Evolutionary conservation across 2,113 vertebrate genomes (phyloP), one percentile per base, ranked within the genome.

Genomic region (Xiphorhynchus elegans): DNA sequence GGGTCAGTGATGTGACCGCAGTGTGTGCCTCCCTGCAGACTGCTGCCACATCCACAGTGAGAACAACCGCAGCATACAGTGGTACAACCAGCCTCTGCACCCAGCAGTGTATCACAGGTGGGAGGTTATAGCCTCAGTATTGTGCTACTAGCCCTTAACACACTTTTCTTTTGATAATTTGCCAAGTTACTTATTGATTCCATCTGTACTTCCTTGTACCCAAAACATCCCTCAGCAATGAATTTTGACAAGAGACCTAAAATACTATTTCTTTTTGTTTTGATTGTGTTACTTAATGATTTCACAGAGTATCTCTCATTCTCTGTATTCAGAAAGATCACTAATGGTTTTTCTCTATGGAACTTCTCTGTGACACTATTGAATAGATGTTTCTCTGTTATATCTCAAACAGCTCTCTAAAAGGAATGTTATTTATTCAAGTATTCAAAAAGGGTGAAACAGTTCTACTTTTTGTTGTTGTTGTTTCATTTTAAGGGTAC

Each of bases 81-180:
- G 33, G 3, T 6, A 42, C 21, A 44, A 53, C 29, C 39, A 37
- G 4, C 9, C 14, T 17, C 37, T n/a, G 14, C 9, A 58, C 33
- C 33, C 3, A 8, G 12, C 52, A 28, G 10, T 3, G 3, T 5
- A 28, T 16, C n/a, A 50, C 29, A 47, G 28, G 37, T 64, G 5
- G 19, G 21, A 87, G 16, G 6, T 7, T 2, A 1, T 3, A 58
- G 19, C 25, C 15, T 16, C 2, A 0, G 10, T 31, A 10, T 14
- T 75, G 4, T 29, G 44, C 26, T 63, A 10, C 17, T 6, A 63
- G 21, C 17, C 35, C 17, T 67, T 46, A 40, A 47, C 10, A 76
- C n/a, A 55, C 21, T n/a, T 64, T 28, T 19, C 15, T 69, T 74
- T 63, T 3, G 5, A 17, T 29, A 75, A 55, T 39, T 47, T 40